Conservation (phyloP, 2,888 invertebrate genomes). For the Chamaedrilus cognettii region DNA sequence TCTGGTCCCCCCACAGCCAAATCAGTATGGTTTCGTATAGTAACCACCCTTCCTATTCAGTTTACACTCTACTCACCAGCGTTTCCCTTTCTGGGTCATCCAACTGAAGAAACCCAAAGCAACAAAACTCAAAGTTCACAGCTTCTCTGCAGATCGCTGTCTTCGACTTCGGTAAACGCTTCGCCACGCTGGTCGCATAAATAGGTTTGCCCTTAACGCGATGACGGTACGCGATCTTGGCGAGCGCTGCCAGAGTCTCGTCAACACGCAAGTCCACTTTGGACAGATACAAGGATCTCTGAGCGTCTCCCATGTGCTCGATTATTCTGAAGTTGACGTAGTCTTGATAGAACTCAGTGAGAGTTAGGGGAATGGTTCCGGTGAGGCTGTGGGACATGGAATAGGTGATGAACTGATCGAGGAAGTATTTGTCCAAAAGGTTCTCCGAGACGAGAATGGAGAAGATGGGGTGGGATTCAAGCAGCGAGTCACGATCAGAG, state of each 20-base stretch:
- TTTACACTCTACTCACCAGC: not conserved
- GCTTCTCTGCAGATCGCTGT: not conserved
- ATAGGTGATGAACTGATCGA: too few species aligned
- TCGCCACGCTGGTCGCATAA: too few species aligned
- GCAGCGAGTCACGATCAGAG: too few species aligned
- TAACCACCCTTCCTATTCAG: too few species aligned
- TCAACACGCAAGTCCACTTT: not conserved
- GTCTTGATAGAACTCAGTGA: not conserved
- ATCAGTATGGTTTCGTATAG: too few species aligned
- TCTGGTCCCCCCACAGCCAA: too few species aligned
- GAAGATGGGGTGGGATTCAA: too few species aligned
- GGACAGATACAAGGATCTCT: not conserved
- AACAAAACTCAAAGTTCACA: not conserved
- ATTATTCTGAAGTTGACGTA: not conserved
- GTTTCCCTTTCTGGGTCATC: not conserved
- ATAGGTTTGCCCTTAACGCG: not conserved
- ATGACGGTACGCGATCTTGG: not conserved
- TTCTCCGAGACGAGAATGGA: too few species aligned
- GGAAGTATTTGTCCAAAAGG: too few species aligned
- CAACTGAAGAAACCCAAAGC: not conserved
- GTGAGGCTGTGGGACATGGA: too few species aligned
- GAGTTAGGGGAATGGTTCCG: too few species aligned
- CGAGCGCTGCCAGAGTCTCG: not conserved
- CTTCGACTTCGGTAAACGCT: too few species aligned
- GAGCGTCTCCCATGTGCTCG: not conserved